Evolutionary conservation across 2,888 invertebrate species (phyloP).

Genomic region (Oscheius sp.): DNA sequence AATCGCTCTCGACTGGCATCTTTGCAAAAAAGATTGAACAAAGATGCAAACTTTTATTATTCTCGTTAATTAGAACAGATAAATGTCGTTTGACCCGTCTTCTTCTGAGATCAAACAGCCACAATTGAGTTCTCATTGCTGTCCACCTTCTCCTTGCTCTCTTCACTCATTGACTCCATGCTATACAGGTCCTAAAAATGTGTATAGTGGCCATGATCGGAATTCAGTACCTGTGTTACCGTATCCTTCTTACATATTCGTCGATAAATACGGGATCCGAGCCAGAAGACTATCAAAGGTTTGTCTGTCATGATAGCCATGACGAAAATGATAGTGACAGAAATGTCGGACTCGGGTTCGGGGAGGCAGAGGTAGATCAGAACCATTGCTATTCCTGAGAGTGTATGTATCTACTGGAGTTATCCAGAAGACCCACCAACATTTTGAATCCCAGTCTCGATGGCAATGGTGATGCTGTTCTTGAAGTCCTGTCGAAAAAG

Average conservation of each 20-base stretch:
- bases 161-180: neutral
- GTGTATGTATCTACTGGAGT: neutral
- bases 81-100: no score
- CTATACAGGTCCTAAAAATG: neutral
- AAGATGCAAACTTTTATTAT: no score
- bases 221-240: constrained; percentile 9
- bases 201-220: neutral
- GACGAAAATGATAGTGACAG: constrained; percentile 49
- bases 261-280: constrained; percentile 15
- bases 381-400: constrained; percentile 46
- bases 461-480: constrained; percentile 55
- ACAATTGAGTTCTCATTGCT: neutral
- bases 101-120: neutral
- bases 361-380: constrained; percentile 47
- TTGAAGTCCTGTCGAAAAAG: constrained; percentile 38
- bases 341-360: constrained; percentile 53
- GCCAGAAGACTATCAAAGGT: constrained; percentile 44
- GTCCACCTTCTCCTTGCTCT: neutral
- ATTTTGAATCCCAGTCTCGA: constrained; percentile 61
- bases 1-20: no score
- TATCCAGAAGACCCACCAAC: constrained; percentile 35
- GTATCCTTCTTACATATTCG: constrained; percentile 15
- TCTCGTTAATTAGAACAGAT: no score
- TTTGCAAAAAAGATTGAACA: no score
- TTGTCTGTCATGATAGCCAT: constrained; percentile 51